Base-by-base conservation (phyloP, 2,113 vertebrate species). In the Gymnogyps californianus region DNA sequence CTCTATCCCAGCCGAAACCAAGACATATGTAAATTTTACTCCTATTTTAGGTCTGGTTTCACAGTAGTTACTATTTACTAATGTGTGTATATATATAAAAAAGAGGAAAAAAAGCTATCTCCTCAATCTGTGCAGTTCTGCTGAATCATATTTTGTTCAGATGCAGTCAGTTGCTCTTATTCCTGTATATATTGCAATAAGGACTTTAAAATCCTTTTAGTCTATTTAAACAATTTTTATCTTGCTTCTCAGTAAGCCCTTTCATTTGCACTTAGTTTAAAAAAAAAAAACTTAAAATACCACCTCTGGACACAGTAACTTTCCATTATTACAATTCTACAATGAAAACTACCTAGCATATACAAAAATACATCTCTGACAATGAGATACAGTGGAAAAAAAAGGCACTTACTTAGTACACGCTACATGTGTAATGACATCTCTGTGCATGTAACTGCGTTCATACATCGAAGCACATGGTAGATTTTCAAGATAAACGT, bases 401-500 rank as follows among this genome's bases (percentile, higher is more conserved):
- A 64, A 40, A 55, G 28, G 58, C 8, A 98, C 99, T 98, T 98
- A 99, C 99, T 99, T 99, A 16, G 99, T 98, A 55, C 99, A 99
- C 7, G 98, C 99, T n/a, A 99, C 98, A 28, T 99, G 98, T 13
- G 99, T 99, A 64, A 99, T 99, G 31, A 99, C 98, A 94, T 99
- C 99, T 98, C 99, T 99, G 96, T 99, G 99, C 99, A 99, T 99
- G 97, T 99, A 99, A 96, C 99, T 99, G 78, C 99, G 98, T 49
- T 99, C 99, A 75, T 99, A 99, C 99, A 99, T 99, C 0, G 98
- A 98, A 76, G 99, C 99, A 49, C 99, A 99, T 0, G 99, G 99
- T 0, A 99, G 98, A 88, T 99, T 99, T 93, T 99, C 98, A 97
- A 99, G 98, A 79, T 99, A 99, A 11, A 99, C 98, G 1, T 98